Conservation (phyloP, 1,140 invertebrate species). For the Orchesella cincta region DNA sequence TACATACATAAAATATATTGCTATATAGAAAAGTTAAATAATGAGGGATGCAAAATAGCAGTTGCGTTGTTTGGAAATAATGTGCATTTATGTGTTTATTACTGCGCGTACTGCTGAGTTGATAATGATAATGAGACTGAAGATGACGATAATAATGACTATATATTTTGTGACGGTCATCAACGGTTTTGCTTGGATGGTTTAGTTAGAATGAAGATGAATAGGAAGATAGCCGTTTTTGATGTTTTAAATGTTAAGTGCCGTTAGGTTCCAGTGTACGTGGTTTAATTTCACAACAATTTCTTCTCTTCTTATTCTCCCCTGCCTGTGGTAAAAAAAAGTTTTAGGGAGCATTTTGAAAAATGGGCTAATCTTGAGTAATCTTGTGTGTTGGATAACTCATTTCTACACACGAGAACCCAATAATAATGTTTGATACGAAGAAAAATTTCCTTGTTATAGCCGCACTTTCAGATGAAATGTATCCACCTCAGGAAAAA, state of each 20-base stretch:
- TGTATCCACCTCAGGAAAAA: no score
- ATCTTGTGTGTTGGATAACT: background rate
- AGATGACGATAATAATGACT: background rate
- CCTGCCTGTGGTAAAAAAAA: background rate
- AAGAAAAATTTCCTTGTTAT: no score
- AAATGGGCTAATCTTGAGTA: conserved; percentile 1
- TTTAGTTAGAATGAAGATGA: background rate
- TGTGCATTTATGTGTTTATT: no score
- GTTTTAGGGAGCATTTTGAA: background rate
- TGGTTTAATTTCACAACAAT: background rate
- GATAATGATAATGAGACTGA: background rate
- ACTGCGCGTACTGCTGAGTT: background rate
- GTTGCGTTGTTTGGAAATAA: no score
- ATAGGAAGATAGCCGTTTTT: conserved; percentile 8
- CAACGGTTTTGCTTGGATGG: background rate
- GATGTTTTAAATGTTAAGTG: background rate
- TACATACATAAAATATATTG: no score
- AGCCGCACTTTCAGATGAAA: no score
- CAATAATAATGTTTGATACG: background rate
- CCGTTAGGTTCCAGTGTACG: conserved; percentile 11
- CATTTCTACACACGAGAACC: no score
- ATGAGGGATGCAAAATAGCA: no score
- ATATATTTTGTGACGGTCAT: background rate
- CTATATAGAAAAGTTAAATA: no score
- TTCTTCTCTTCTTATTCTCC: background rate